Percentiles rank a stretch among this genome's conserved stretches.
Evolutionary conservation across 64 coral and sea anemone genomes (phyloP).

Genomic region (Montipora capricornis): DNA sequence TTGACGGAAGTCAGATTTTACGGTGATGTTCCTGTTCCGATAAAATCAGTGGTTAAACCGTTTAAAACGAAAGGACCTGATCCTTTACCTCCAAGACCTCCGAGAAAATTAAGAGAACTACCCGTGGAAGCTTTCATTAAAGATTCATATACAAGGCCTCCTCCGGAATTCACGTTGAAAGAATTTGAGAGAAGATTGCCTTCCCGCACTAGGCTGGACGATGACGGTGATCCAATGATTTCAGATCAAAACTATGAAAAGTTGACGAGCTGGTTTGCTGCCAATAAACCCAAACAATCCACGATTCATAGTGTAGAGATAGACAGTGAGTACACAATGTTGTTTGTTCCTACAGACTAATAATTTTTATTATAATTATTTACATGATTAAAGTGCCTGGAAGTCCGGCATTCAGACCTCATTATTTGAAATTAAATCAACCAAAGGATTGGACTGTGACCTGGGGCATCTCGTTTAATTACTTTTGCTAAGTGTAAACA

Average conservation of each 20-base stretch:
- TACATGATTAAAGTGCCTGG: no score
- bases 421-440: no score
- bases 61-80: slow-evolving; percentile 75
- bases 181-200: slow-evolving; percentile 62
- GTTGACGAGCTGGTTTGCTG: slow-evolving; percentile 80
- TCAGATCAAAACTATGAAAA: slow-evolving; percentile 91
- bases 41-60: slow-evolving; percentile 64
- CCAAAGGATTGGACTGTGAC: no score
- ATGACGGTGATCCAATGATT: slow-evolving; percentile 53
- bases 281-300: slow-evolving; percentile 64
- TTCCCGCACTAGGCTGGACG: slow-evolving; percentile 8
- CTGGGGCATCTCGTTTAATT: no score
- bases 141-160: slow-evolving; percentile 69
- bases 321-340: slow-evolving; percentile 70
- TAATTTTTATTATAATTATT: no score
- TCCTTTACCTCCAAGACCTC: slow-evolving; percentile 75
- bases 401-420: no score
- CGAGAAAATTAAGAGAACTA: slow-evolving; percentile 77
- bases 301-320: slow-evolving; percentile 85
- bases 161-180: slow-evolving; percentile 81
- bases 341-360: neutral
- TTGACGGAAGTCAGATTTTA: slow-evolving; percentile 17
- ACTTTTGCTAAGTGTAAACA: no score
- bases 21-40: slow-evolving; percentile 57
- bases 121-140: slow-evolving; percentile 68